Percentiles rank a stretch among this genome's conserved stretches.
phyloP scores from a whole-genome alignment of 1,140 invertebrate species.

The Drosophila melanica region DNA sequence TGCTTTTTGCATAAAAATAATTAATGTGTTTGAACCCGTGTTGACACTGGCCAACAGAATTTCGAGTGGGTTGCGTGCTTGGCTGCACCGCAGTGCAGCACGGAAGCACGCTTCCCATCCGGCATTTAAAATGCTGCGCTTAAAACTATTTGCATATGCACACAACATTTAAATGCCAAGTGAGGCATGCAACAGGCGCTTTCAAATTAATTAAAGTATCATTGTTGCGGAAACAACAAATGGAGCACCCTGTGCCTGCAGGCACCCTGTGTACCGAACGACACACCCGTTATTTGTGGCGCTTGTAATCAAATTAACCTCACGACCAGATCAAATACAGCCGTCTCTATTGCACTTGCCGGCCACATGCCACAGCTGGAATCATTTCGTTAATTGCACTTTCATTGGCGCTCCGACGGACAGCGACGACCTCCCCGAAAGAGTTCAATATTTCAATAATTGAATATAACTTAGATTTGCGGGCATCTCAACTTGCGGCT shows the following conservation, averaged over 20 bases:
- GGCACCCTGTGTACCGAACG: conserved; percentile 23
- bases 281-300: conserved; percentile 33
- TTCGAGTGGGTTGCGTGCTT: conserved; percentile 41
- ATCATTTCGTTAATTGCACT: conserved; percentile 72
- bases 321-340: conserved; percentile 24
- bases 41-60: conserved; percentile 9
- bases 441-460: conserved; percentile 79
- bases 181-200: background rate
- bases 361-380: conserved; percentile 28
- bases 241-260: background rate
- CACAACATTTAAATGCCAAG: conserved; percentile 8
- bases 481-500: conserved; percentile 9
- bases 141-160: conserved; percentile 20
- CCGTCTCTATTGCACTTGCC: conserved; percentile 41
- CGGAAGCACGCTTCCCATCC: conserved; percentile 51
- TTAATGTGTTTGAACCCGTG: conserved; percentile 42
- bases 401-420: conserved; percentile 57
- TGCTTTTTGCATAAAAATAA: conserved; percentile 53
- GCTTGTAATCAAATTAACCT: conserved; percentile 75
- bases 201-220: conserved; percentile 10
- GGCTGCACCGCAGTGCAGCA: conserved; percentile 38
- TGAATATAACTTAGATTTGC: conserved; percentile 76
- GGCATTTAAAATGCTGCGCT: conserved; percentile 38
- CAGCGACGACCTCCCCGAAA: conserved; percentile 32
- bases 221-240: conserved; percentile 12